Conservation (phyloP, 2,797 vertebrate genomes). For the Brotula barbata region DNA sequence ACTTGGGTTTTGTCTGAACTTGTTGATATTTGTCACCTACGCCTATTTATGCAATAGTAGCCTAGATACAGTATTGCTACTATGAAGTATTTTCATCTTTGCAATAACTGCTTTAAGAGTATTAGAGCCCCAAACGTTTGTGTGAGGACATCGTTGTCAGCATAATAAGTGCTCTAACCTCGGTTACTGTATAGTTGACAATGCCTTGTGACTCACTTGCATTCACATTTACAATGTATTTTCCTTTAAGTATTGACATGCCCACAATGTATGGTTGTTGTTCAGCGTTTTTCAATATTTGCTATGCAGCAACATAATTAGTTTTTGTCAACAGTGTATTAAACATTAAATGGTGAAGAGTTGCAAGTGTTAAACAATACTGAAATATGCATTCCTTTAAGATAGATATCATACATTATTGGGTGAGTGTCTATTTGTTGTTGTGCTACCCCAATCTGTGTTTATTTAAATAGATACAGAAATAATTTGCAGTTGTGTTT, state of each 20-base stretch:
- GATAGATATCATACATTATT: conserved; percentile 2
- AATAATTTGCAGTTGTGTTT: conserved; percentile 8
- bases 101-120: conserved; percentile 44
- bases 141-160: conserved; percentile 42
- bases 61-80: conserved; percentile 5
- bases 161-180: conserved; percentile 48
- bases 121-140: conserved; percentile 41
- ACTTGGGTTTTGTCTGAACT: background rate
- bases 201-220: conserved; percentile 70
- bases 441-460: conserved; percentile 8
- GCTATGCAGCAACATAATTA: conserved; percentile 61
- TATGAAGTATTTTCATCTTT: conserved; percentile 43
- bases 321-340: conserved; percentile 33
- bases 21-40: background rate
- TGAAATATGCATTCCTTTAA: conserved; percentile 32
- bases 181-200: conserved; percentile 66
- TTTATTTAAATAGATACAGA: conserved; percentile 5
- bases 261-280: conserved; percentile 20
- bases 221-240: conserved; percentile 34
- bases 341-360: conserved; percentile 11
- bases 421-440: conserved; percentile 9
- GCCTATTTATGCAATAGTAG: conserved; percentile 23
- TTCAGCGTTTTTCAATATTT: conserved; percentile 49
- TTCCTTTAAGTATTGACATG: conserved; percentile 16
- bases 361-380: conserved; percentile 24